phyloP scores from a whole-genome alignment of 2,113 vertebrate genomes.

The Thymallus thymallus region DNA sequence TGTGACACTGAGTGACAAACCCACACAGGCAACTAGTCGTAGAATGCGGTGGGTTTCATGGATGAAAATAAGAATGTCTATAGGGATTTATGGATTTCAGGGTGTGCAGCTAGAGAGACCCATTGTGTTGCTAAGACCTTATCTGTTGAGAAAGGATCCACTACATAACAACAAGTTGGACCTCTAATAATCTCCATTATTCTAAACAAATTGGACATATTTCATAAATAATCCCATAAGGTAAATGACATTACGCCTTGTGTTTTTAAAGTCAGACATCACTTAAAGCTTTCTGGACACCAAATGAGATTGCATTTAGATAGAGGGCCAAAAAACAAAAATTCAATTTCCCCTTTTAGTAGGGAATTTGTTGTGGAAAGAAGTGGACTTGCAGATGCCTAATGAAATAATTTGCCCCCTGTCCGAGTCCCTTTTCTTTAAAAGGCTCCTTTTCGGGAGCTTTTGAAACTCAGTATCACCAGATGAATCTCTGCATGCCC shows the following conservation, averaged over 20 bases:
- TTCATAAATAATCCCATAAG: constrained; percentile 24
- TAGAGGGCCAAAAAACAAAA: constrained; percentile 38
- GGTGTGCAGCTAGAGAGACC: neutral
- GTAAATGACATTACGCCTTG: constrained; percentile 22
- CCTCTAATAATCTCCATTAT: neutral
- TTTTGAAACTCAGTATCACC: constrained; percentile 29
- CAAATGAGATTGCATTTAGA: constrained; percentile 51
- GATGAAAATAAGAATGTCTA: no score
- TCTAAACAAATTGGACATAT: neutral
- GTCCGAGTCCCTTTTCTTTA: constrained; percentile 39
- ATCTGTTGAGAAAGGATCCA: neutral
- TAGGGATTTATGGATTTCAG: neutral
- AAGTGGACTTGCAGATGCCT: constrained; percentile 39
- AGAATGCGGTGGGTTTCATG: no score
- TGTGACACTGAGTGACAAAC: neutral
- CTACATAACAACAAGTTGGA: neutral
- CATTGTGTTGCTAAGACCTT: neutral
- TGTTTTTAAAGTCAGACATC: constrained; percentile 30
- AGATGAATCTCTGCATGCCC: constrained; percentile 35
- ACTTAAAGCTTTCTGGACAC: constrained; percentile 30
- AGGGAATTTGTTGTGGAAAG: constrained; percentile 41
- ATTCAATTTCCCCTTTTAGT: constrained; percentile 54
- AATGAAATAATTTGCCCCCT: constrained; percentile 58
- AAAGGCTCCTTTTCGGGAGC: constrained; percentile 39
- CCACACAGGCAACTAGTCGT: neutral